Evolutionary conservation across 2,797 vertebrate species (phyloP).

Genomic region (Urosaurus nigricauda): DNA sequence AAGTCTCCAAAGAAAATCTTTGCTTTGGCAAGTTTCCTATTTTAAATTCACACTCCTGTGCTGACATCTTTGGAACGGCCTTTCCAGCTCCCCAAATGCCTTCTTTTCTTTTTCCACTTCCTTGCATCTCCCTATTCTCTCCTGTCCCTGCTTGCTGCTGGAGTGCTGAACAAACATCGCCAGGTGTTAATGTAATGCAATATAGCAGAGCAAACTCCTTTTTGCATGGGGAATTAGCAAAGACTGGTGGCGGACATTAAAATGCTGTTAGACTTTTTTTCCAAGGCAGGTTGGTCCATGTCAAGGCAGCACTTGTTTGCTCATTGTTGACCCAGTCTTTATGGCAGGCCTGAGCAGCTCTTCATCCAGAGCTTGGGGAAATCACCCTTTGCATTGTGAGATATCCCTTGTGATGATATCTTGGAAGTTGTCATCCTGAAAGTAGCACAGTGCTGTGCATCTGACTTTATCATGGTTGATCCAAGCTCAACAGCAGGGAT

Average conservation of each 20-base stretch:
- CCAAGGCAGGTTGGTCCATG: slow-evolving; percentile 10
- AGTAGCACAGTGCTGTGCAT: neutral
- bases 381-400: neutral
- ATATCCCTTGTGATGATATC: neutral
- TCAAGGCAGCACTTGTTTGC: slow-evolving; percentile 18
- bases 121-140: neutral
- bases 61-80: neutral
- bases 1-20: neutral
- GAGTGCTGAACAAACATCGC: slow-evolving; percentile 30
- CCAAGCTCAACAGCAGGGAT: slow-evolving; percentile 1
- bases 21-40: neutral
- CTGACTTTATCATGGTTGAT: too few relatives aligned
- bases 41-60: neutral
- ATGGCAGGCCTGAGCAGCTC: neutral
- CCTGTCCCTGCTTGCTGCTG: neutral
- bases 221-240: slow-evolving; percentile 31
- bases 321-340: slow-evolving; percentile 17
- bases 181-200: slow-evolving; percentile 43
- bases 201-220: neutral
- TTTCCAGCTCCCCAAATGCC: neutral
- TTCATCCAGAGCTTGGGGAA: neutral
- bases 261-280: neutral
- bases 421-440: too few relatives aligned
- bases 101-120: neutral
- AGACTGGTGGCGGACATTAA: slow-evolving; percentile 20